These are phyloP conservation scores for Pollimyrus isidori DNA, from an alignment of 2,113 vertebrate genomes.

Conservation along the genomic window DNA sequence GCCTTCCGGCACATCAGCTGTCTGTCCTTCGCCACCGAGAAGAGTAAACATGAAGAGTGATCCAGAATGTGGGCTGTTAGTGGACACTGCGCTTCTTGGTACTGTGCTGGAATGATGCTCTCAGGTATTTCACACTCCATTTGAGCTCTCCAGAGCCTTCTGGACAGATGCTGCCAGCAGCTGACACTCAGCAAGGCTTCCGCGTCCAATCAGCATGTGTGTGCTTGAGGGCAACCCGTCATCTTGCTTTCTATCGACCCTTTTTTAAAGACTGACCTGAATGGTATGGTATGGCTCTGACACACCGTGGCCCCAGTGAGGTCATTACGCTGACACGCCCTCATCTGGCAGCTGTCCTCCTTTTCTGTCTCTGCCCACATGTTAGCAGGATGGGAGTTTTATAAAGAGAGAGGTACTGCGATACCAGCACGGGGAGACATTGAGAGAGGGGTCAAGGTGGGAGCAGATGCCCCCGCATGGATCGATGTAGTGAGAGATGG, in stretches of 20 bases:
- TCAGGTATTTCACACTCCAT: slow-evolving; percentile 38
- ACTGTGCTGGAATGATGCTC: slow-evolving; percentile 45
- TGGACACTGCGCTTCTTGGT: slow-evolving; percentile 32
- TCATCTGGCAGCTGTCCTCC: background rate
- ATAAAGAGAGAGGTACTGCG: slow-evolving; percentile 38
- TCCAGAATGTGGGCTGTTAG: slow-evolving; percentile 41
- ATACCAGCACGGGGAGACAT: slow-evolving; percentile 33
- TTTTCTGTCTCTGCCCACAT: slow-evolving; percentile 38
- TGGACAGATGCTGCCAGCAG: slow-evolving; percentile 36
- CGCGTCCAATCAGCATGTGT: background rate
- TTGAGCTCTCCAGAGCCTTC: slow-evolving; percentile 46
- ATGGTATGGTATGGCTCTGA: background rate
- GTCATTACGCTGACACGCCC: background rate
- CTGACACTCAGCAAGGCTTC: slow-evolving; percentile 4
- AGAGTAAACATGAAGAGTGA: slow-evolving; percentile 39
- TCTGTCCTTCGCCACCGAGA: background rate
- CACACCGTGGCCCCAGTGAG: background rate
- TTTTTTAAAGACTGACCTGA: background rate
- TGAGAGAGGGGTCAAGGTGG: slow-evolving; percentile 9
- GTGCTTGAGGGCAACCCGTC: background rate
- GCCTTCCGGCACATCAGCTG: background rate
- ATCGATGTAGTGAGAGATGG: slow-evolving; percentile 32
- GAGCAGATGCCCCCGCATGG: slow-evolving; percentile 14
- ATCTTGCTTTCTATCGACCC: background rate
- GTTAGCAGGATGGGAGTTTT: slow-evolving; percentile 51